Percentiles rank a stretch among this genome's conserved stretches.
Evolutionary conservation across 2,797 vertebrate genomes (phyloP).

Genomic region (Bovichtus diacanthus): DNA sequence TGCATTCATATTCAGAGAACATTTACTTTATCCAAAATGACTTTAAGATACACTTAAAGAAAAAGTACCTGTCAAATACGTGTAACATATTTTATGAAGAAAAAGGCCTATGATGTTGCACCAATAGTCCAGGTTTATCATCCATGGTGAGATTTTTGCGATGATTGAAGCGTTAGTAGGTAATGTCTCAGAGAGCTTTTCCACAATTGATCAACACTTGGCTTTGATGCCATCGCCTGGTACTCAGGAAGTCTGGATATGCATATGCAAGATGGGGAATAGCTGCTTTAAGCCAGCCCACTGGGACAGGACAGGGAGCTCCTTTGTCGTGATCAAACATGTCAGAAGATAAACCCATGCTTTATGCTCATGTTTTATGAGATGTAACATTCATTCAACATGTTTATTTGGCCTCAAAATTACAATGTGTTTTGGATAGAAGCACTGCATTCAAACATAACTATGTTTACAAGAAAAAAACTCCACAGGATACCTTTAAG

Average conservation of each 20-base stretch:
- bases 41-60: background rate
- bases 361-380: background rate
- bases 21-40: slow-evolving; percentile 6
- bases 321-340: background rate
- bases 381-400: background rate
- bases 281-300: background rate
- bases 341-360: background rate
- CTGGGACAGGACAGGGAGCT: background rate
- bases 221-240: background rate
- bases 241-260: background rate
- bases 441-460: background rate
- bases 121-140: background rate
- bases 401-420: background rate
- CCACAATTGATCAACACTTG: background rate
- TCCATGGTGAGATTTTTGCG: background rate
- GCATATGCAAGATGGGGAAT: background rate
- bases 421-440: background rate
- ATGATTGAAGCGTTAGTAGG: no score
- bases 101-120: background rate
- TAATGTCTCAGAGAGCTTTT: background rate
- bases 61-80: slow-evolving; percentile 6
- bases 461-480: slow-evolving; percentile 1
- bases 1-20: background rate
- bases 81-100: background rate
- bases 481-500: background rate